Percentiles rank a stretch among this genome's conserved stretches.
phyloP scores from a whole-genome alignment of 2,888 invertebrate species.

The Drosophila kokeensis region DNA sequence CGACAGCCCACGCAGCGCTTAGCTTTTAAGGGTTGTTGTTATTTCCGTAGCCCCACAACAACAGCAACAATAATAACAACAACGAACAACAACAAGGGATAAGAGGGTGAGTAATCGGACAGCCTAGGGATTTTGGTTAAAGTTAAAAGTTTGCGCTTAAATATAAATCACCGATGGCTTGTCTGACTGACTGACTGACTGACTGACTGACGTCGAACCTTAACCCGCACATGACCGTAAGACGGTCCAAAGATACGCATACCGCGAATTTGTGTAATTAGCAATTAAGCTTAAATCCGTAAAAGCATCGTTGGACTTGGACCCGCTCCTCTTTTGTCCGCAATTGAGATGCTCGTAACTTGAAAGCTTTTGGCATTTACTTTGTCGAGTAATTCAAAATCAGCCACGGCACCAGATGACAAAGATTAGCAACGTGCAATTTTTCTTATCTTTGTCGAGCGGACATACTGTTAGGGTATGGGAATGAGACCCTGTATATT shows the following conservation, averaged over 20 bases:
- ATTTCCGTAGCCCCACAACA: conserved; percentile 29
- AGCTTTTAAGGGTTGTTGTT: conserved; percentile 69
- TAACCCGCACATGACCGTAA: conserved; percentile 37
- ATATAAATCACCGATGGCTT: conserved; percentile 78
- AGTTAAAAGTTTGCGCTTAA: conserved; percentile 78
- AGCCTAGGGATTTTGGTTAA: conserved; percentile 70
- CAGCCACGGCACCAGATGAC: conserved; percentile 71
- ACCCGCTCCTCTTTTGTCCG: conserved; percentile 33
- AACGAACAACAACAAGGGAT: conserved; percentile 29
- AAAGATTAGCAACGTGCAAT: conserved; percentile 76
- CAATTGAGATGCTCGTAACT: conserved; percentile 35
- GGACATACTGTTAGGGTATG: conserved; percentile 42
- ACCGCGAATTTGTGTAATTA: conserved; percentile 79
- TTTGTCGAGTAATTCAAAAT: conserved; percentile 62
- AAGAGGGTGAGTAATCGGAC: conserved; percentile 28
- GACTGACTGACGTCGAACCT: conserved; percentile 49
- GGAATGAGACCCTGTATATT: not conserved
- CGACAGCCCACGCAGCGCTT: conserved; percentile 70
- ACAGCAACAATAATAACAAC: conserved; percentile 35
- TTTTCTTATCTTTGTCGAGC: conserved; percentile 54
- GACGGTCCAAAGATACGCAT: conserved; percentile 52
- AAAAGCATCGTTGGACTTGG: conserved; percentile 30
- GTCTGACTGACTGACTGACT: conserved; percentile 1
- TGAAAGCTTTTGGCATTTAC: conserved; percentile 65
- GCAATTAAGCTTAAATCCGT: conserved; percentile 71